These are phyloP conservation scores for Uloborus diversus DNA, from an alignment of 1,140 invertebrate genomes.

Conservation along the genomic window DNA sequence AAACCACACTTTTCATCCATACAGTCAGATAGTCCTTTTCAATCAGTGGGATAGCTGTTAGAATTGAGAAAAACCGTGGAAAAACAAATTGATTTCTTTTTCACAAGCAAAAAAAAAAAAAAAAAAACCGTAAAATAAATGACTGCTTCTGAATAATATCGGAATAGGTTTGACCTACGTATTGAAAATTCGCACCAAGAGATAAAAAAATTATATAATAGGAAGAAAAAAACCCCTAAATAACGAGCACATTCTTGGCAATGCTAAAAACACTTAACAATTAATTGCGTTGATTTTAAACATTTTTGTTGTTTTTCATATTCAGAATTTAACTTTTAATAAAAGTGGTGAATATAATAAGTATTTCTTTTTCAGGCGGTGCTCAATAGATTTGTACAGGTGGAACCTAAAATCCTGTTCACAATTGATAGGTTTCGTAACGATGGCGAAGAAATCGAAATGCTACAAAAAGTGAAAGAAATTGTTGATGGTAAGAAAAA, in stretches of 20 bases:
- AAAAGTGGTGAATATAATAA: background rate
- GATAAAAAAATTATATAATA: background rate
- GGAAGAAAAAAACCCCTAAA: background rate
- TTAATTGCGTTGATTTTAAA: background rate
- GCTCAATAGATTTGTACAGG: constrained; percentile 38
- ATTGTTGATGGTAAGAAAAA: constrained; percentile 30
- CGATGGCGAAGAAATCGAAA: constrained; percentile 13
- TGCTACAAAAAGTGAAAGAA: constrained; percentile 35
- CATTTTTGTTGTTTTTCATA: background rate
- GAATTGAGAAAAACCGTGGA: too few species aligned
- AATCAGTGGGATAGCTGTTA: too few species aligned
- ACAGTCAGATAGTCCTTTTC: too few species aligned
- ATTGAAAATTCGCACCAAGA: too few species aligned
- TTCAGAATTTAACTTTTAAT: background rate
- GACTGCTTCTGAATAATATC: too few species aligned
- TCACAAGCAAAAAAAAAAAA: too few species aligned
- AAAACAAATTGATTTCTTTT: too few species aligned
- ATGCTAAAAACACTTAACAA: background rate
- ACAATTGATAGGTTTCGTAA: constrained; percentile 46
- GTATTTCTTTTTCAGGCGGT: constrained; percentile 49
- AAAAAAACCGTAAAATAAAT: too few species aligned
- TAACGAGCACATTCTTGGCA: background rate
- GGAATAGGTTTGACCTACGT: too few species aligned
- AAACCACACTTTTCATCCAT: too few species aligned
- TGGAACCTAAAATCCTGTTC: constrained; percentile 51